Evolutionary conservation across 2,113 vertebrate genomes (phyloP).

Genomic region (Myanophis thanlyinensis): DNA sequence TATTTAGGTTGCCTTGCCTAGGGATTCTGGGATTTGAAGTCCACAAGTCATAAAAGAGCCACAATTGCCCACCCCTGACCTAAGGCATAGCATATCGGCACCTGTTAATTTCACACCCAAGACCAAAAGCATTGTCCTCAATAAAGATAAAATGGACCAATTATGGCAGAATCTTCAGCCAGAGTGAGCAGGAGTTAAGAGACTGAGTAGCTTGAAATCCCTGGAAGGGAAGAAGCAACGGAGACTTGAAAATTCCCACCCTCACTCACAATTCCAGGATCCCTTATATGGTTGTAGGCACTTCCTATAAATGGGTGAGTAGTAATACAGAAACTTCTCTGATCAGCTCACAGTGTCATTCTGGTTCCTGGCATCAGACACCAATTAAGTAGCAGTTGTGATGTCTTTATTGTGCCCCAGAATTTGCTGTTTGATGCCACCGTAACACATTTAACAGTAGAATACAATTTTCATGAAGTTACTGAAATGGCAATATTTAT

Average conservation of each 20-base stretch:
- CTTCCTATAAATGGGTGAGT: background rate
- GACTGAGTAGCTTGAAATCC: background rate
- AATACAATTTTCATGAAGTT: background rate
- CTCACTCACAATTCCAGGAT: background rate
- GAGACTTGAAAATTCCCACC: background rate
- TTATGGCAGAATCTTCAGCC: background rate
- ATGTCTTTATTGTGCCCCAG: background rate
- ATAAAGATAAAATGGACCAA: background rate
- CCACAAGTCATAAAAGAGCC: no score
- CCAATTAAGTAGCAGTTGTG: background rate
- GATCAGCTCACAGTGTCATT: background rate
- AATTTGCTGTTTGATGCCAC: background rate
- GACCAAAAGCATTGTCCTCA: background rate
- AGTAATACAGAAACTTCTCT: background rate
- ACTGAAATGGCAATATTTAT: background rate
- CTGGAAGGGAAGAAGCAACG: background rate
- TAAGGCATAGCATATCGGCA: background rate
- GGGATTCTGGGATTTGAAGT: no score
- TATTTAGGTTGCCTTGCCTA: no score
- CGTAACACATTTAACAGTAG: background rate
- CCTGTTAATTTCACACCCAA: background rate
- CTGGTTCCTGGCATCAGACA: background rate
- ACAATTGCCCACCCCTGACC: no score
- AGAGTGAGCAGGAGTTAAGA: background rate
- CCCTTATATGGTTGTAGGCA: background rate